Conservation (phyloP, 2,113 vertebrate species). For the Bos javanicus region DNA sequence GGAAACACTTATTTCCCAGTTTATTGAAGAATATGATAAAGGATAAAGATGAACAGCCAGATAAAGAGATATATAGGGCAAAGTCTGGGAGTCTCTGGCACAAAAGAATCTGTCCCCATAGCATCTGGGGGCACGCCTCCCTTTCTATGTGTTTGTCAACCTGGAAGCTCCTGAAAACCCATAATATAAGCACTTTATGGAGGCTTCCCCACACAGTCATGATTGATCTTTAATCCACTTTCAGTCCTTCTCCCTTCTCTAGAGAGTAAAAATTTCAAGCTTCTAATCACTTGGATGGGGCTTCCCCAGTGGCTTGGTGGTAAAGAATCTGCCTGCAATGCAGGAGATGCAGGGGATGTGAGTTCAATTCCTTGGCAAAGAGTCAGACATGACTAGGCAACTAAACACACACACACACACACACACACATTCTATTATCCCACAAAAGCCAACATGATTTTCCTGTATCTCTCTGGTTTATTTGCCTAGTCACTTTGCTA, state of each 20-base stretch:
- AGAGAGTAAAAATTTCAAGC: background rate
- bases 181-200: background rate
- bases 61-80: background rate
- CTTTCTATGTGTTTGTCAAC: background rate
- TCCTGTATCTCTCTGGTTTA: background rate
- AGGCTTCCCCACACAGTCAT: background rate
- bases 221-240: background rate
- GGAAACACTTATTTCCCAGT: background rate
- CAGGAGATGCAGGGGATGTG: background rate
- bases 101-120: background rate
- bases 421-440: background rate
- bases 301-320: background rate
- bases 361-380: background rate
- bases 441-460: background rate
- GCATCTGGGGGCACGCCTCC: background rate
- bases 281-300: background rate
- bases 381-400: background rate
- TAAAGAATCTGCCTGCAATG: background rate
- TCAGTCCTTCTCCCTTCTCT: background rate
- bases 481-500: background rate
- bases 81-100: background rate
- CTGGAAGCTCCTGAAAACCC: background rate
- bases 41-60: background rate
- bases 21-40: background rate
- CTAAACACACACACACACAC: background rate